A percentile compares a stretch with the other conserved stretches of the same genome.
These are phyloP conservation scores for Stegastes partitus DNA, from an alignment of 2,113 vertebrate species.

Conservation along the genomic window DNA sequence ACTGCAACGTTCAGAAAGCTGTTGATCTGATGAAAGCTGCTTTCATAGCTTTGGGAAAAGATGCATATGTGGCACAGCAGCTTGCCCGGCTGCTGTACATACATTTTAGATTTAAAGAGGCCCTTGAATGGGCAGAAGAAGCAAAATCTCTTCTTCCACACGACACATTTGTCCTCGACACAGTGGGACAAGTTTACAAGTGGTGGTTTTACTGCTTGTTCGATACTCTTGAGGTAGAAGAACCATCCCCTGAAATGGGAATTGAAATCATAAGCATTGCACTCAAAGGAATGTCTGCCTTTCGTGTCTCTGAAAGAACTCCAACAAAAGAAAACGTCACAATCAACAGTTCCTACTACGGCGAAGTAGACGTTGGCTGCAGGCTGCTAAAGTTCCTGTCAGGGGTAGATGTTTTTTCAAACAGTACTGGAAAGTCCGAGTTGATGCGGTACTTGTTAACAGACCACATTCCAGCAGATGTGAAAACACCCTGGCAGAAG, in stretches of 20 bases:
- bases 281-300: slow-evolving; percentile 80
- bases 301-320: slow-evolving; percentile 74
- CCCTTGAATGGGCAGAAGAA: slow-evolving; percentile 68
- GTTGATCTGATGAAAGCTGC: slow-evolving; percentile 79
- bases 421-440: slow-evolving; percentile 48
- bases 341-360: slow-evolving; percentile 79
- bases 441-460: slow-evolving; percentile 80
- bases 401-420: slow-evolving; percentile 63
- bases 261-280: slow-evolving; percentile 71
- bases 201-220: slow-evolving; percentile 73
- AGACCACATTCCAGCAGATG: slow-evolving; percentile 77
- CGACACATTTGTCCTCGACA: slow-evolving; percentile 82
- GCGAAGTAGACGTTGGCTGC: slow-evolving; percentile 84
- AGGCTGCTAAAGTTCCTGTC: slow-evolving; percentile 79
- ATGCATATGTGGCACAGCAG: slow-evolving; percentile 83
- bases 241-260: background rate
- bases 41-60: slow-evolving; percentile 73
- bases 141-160: slow-evolving; percentile 70
- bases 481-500: slow-evolving; percentile 68
- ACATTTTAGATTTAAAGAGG: slow-evolving; percentile 78
- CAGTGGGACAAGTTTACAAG: slow-evolving; percentile 82
- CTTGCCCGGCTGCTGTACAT: slow-evolving; percentile 81
- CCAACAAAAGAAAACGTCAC: slow-evolving; percentile 64
- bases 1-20: slow-evolving; percentile 81
- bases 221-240: slow-evolving; percentile 64